Base-by-base conservation (phyloP, 2,797 vertebrate species). In the Hoplostethus atlanticus region DNA sequence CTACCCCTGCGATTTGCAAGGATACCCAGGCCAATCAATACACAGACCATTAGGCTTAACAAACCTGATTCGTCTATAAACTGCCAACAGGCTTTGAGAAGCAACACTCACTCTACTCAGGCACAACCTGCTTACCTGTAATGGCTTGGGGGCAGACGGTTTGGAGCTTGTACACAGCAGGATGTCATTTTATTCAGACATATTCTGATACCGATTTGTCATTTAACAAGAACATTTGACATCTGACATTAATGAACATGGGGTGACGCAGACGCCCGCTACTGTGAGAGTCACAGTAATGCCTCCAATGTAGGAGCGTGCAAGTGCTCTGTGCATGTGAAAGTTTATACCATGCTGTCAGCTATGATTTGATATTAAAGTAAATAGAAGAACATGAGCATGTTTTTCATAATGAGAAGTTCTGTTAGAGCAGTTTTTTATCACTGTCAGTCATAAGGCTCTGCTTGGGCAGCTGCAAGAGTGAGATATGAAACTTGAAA, bases 11-110 rank as follows among this genome's bases (percentile, higher is more conserved):
- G 53, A 90, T 90, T 87, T 84, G 88, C 54, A 57, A 87, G 86
- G 84, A 89, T 85, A 83, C 71, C 85, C 89, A 76, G 67, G 57
- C 81, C 87, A 91, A 94, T 95, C 93, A 90, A 95, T 95, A 91
- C 91, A 87, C 87, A 91, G 82, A 58, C 93, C 92, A 94, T 94
- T 94, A 94, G 80, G 78, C 89, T 93, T 94, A 93, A 95, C 92
- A 94, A 95, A 94, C 87, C 84, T 72, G 69, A 64, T 71, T 84
- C 54, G 64, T 90, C 87, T 80, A 87, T 90, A 91, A 93, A 92
- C 86, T 68, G 56, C 64, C 67, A 58, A 59, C 64, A 78, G 74
- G 78, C 77, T 86, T 77, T 70, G 64, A 59, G 53, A 73, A 83
- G 79, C 80, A 84, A 83, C 73, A 72, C 58, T 61, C 69, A 59